These are phyloP conservation scores for Formica selysi DNA, from an alignment of 1,140 invertebrate genomes.

Conservation along the genomic window DNA sequence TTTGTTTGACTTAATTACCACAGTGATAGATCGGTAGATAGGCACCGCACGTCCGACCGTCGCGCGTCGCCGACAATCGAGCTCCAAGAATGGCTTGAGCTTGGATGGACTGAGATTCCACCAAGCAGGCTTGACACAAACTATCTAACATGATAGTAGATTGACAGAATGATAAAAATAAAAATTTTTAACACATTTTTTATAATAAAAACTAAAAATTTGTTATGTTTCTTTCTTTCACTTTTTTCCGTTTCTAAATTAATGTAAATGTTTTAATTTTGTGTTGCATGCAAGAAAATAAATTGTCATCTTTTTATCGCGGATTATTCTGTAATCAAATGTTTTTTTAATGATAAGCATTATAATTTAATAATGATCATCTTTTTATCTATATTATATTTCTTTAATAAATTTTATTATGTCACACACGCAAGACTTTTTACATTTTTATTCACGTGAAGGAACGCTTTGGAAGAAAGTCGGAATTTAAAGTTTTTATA, in stretches of 20 bases:
- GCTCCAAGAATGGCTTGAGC: conserved; percentile 48
- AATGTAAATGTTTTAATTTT: background rate
- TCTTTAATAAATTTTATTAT: too few species aligned
- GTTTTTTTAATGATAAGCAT: background rate
- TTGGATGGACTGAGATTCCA: conserved; percentile 53
- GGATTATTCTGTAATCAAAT: background rate
- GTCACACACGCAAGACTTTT: too few species aligned
- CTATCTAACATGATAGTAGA: conserved; percentile 59
- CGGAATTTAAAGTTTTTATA: conserved; percentile 12
- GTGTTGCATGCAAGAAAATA: background rate
- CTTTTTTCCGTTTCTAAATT: background rate
- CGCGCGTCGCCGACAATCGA: conserved; percentile 62
- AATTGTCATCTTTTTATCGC: background rate
- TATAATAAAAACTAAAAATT: background rate
- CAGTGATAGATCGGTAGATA: conserved; percentile 72
- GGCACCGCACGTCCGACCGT: conserved; percentile 69
- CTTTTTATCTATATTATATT: too few species aligned
- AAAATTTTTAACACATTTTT: background rate
- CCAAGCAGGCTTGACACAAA: conserved; percentile 51
- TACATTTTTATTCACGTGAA: background rate
- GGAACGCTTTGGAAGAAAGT: background rate
- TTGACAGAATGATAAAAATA: conserved; percentile 14
- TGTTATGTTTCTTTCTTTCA: background rate
- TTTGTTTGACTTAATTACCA: conserved; percentile 77
- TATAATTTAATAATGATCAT: too few species aligned